phyloP scores from a whole-genome alignment of 2,888 invertebrate species.

The Xylocampa areola region DNA sequence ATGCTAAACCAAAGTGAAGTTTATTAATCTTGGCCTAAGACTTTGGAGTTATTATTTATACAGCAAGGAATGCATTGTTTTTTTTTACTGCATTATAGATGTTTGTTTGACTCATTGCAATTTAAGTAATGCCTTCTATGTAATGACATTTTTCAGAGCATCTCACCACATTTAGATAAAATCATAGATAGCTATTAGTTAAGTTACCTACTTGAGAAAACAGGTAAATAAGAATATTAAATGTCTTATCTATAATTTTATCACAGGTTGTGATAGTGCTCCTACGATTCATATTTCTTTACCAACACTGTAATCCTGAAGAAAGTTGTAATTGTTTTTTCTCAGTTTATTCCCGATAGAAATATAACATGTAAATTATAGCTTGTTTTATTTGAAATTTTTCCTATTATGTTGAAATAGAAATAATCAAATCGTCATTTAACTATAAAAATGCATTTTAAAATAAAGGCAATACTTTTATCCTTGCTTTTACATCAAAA shows the following conservation, averaged over 20 bases:
- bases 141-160: slow-evolving; percentile 2
- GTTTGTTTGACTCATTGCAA: slow-evolving; percentile 13
- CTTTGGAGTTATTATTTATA: no score
- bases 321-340: neutral
- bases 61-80: no score
- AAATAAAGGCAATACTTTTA: slow-evolving; percentile 1
- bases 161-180: slow-evolving; percentile 9
- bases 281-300: neutral
- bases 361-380: slow-evolving; percentile 4
- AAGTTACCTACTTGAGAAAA: neutral
- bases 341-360: neutral
- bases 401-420: no score
- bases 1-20: no score
- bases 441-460: slow-evolving; percentile 14
- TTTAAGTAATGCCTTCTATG: neutral
- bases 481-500: no score
- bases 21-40: no score
- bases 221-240: neutral
- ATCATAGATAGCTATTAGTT: slow-evolving; percentile 8
- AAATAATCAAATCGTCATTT: no score
- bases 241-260: slow-evolving; percentile 15
- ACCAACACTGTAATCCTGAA: no score
- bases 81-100: no score
- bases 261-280: neutral
- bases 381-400: neutral